Base-by-base conservation (phyloP, 2,113 vertebrate genomes). In the Perca flavescens region DNA sequence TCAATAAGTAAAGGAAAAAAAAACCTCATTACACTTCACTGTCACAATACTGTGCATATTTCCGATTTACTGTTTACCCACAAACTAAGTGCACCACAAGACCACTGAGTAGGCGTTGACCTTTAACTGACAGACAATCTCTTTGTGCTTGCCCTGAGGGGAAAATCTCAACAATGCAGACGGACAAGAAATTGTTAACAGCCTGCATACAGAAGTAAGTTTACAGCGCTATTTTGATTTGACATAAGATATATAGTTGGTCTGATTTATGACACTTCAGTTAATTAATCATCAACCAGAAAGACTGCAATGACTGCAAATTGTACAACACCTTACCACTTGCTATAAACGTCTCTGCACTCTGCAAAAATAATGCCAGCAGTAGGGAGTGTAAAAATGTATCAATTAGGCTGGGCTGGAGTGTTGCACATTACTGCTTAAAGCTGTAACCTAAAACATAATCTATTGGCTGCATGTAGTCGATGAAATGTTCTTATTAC, bases 231-330 rank as follows among this genome's bases (percentile, higher is more conserved):
- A 13, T 52, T 77, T 75, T 87, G 25, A 25, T 25, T 25, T 25
- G 25, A 25, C 25, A 25, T 25, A 25, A 25, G 25, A 25, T 53
- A 65, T 43, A 43, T 10, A 11, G 17, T 57, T 16, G 13, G 25
- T 56, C 40, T 36, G 69, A 89, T 89, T 88, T 87, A 88, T 85
- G 54, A 79, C 62, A 47, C 61, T 9, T 63, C 2, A 14, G 80
- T 80, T 61, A 88, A 89, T 90, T 61, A 88, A 89, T 90, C 21
- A 92, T 79, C 57, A 70, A 73, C 88, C 36, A 61, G 10, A 47
- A 71, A 52, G 61, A 12, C 78, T 54, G 28, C 49, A 52, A 8
- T 21, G 17, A 64, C 25, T 21, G 14, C 54, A 68, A 68, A 86
- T 12, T 49, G 49, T 28, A 34, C 19, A 17, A 14, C 60, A 70